Evolutionary conservation across 2,113 vertebrate species (phyloP), one percentile per base, ranked within the genome.

Genomic region (Scomber scombrus): DNA sequence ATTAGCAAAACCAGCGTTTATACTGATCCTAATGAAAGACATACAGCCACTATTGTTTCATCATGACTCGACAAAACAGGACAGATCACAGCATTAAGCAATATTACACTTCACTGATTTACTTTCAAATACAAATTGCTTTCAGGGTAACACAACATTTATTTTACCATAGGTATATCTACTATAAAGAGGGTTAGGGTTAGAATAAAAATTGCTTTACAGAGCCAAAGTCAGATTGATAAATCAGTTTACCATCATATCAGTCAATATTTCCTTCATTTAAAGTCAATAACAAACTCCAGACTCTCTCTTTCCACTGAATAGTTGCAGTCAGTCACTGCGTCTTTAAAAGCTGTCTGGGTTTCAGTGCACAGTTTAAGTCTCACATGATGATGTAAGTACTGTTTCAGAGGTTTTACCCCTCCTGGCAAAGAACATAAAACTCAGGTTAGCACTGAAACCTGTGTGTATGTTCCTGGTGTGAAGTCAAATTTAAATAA

Each of bases 291-390:
- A 26, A 49, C 50, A 29, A 26, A 3, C 43, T 56, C 12, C 8
- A 58, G 29, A 3, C 1, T 3, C 34, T 63, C n/a, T 43, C 43
- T 43, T 13, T 23, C 21, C 15, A 26, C 4, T 31, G 23, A 34
- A 47, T 10, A 61, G n/a, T 2, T 21, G 49, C 40, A 26, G 26
- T 23, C n/a, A 26, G n/a, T 78, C 68, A 31, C 2, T 0, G 4
- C 9, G 19, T 57, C 31, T 63, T 43, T 16, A 18, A 56, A 26
- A 65, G 64, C 70, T 8, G 46, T 64, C 31, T 21, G 43, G 5
- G 31, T 54, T 69, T 80, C 51, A 57, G 29, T 2, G 23, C 18
- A 71, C 29, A 66, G 45, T 68, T 75, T 9, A 29, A 46, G 18
- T 3, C 19, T 71, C 78, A 62, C 58, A 78, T 74, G 78, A 62